Evolutionary conservation across 2,797 vertebrate species (phyloP).

Genomic region (Coranthus polyacanthus): DNA sequence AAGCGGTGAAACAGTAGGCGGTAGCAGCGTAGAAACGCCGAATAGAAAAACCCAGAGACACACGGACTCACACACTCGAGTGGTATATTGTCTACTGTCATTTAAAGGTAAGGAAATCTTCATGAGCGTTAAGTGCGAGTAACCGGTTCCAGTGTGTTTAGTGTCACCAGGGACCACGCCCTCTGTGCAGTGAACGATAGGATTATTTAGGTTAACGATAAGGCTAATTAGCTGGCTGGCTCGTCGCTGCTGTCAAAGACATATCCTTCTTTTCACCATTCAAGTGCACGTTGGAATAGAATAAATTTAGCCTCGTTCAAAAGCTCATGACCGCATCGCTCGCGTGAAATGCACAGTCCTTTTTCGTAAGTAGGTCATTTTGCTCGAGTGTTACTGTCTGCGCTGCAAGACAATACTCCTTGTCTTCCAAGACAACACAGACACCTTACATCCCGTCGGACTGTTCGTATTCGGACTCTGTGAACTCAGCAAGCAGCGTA

Average conservation of each 20-base stretch:
- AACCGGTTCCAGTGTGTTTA: conserved; percentile 5
- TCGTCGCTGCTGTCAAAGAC: conserved; percentile 3
- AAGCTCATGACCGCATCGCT: too few relatives aligned
- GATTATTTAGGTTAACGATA: conserved; percentile 7
- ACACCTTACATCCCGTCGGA: fast-evolving
- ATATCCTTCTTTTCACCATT: neutral
- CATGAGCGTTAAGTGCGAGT: neutral
- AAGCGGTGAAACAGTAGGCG: conserved; percentile 48
- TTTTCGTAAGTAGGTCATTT: conserved; percentile 11
- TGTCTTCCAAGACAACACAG: neutral
- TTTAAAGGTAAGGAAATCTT: conserved; percentile 66
- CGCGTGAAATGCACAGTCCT: neutral
- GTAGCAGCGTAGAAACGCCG: conserved; percentile 3
- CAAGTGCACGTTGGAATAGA: too few relatives aligned
- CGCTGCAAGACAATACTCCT: conserved; percentile 13
- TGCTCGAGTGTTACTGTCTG: neutral
- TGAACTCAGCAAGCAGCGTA: neutral
- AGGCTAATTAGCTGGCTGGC: neutral
- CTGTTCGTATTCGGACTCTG: neutral
- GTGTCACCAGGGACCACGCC: conserved; percentile 55
- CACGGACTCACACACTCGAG: conserved; percentile 26
- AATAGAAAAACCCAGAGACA: conserved; percentile 15
- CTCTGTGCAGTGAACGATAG: conserved; percentile 18
- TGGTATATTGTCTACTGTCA: conserved; percentile 43
- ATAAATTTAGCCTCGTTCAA: neutral